Base-by-base conservation (phyloP, 2,113 vertebrate genomes). In the Pica pica region DNA sequence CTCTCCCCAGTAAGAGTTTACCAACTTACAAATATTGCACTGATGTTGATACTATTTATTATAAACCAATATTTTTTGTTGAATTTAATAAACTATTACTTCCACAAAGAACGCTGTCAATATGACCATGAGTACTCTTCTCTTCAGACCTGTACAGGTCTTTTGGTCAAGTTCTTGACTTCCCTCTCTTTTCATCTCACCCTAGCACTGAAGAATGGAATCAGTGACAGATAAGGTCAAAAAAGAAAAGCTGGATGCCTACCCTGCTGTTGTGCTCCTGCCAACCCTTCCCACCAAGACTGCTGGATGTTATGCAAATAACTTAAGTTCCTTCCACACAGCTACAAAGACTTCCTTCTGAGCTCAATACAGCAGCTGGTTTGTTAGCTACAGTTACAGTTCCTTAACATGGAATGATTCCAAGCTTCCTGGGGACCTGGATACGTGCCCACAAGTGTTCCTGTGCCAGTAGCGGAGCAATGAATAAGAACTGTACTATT, bases 251-350 rank as follows among this genome's bases (percentile, higher is more conserved):
- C 73, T 93, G 71, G 63, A 82, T 59, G 64, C 71, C 74, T 42
- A 41, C n/a, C 50, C 90, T 67, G 73, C 55, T 68, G 61, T 59
- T 94, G 75, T 88, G 91, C 75, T 90, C 84, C 74, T 95, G 92
- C 81, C 95, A 92, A 56, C 59, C 83, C 53, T 87, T 87, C 76
- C 67, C 86, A 94, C 91, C 89, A 92, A 91, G 85, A 84, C 94
- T 97, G 95, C 93, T 96, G 96, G 96, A 95, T 97, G 93, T 87
- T 96, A 97, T 96, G 96, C 96, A 97, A 97, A 97, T 97, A 97
- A 93, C 96, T 95, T 49, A 93, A 96, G 94, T 97, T 97, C 90
- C 93, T 97, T 97, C 96, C 87, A 94, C 76, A 28, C 41, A 71
- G 85, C 90, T 95, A 97, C 96, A 97, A 97, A 97, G 96, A 86